Evolutionary conservation across 1,140 invertebrate genomes (phyloP).

Genomic region (Mya arenaria): DNA sequence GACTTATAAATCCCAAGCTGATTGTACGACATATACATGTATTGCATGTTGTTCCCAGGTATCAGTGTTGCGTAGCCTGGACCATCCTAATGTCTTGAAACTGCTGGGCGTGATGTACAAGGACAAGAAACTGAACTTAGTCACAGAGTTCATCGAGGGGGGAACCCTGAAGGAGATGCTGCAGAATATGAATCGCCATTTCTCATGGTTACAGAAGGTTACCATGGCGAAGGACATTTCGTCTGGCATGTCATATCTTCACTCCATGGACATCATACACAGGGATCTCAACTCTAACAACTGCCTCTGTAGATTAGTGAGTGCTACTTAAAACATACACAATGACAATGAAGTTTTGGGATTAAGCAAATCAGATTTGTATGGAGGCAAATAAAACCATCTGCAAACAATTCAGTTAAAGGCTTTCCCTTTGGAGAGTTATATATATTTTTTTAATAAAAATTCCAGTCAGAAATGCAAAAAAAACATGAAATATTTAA

Average conservation of each 20-base stretch:
- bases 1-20: no score
- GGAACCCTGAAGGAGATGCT: conserved; percentile 78
- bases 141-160: conserved; percentile 84
- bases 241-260: conserved; percentile 80
- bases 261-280: conserved; percentile 80
- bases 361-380: no score
- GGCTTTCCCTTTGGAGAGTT: no score
- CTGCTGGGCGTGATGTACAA: conserved; percentile 97
- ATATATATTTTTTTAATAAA: no score
- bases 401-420: no score
- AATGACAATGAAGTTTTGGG: no score
- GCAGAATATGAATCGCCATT: conserved; percentile 67
- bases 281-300: conserved; percentile 80
- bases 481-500: no score
- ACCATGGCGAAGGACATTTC: conserved; percentile 78
- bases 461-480: no score
- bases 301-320: conserved; percentile 78
- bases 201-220: conserved; percentile 75
- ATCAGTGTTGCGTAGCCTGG: conserved; percentile 92
- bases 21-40: neutral
- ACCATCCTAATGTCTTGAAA: conserved; percentile 94
- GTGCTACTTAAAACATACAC: conserved; percentile 26
- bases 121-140: conserved; percentile 93
- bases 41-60: conserved; percentile 83
- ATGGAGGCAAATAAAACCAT: no score